Percentiles rank a stretch among this genome's conserved stretches.
Conservation (phyloP, 2,113 vertebrate genomes). For the Urocolius indicus region DNA sequence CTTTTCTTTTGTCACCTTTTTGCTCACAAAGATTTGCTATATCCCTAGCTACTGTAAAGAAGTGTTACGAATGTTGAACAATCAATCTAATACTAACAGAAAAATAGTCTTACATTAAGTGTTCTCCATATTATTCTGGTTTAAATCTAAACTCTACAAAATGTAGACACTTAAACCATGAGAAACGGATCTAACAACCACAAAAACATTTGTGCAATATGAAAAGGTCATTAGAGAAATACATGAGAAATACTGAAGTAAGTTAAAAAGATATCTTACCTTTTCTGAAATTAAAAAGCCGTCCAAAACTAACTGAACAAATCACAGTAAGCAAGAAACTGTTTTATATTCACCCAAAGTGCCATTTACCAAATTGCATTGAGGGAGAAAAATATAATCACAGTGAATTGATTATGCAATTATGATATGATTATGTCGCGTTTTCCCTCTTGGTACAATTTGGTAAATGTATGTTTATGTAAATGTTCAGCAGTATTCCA, state of each 20-base stretch:
- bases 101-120: not conserved
- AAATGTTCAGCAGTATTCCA: constrained; percentile 66
- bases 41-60: not conserved
- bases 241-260: not conserved
- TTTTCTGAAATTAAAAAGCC: constrained; percentile 14
- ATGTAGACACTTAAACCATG: not conserved
- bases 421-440: constrained; percentile 68
- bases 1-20: not conserved
- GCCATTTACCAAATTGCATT: constrained; percentile 68
- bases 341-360: constrained; percentile 45
- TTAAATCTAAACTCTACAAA: not conserved
- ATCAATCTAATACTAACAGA: not conserved
- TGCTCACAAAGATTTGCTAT: not conserved
- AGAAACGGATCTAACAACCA: not conserved
- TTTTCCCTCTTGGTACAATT: constrained; percentile 72
- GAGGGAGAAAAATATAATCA: constrained; percentile 77
- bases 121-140: not conserved
- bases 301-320: constrained; percentile 43
- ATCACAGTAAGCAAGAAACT: constrained; percentile 46
- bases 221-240: constrained; percentile 16
- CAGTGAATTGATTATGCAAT: constrained; percentile 72
- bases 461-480: constrained; percentile 71
- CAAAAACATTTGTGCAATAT: not conserved
- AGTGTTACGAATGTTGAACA: constrained; percentile 3
- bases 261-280: not conserved